These are phyloP conservation scores for Carassius carassius DNA, from an alignment of 2,113 vertebrate genomes.

Conservation along the genomic window DNA sequence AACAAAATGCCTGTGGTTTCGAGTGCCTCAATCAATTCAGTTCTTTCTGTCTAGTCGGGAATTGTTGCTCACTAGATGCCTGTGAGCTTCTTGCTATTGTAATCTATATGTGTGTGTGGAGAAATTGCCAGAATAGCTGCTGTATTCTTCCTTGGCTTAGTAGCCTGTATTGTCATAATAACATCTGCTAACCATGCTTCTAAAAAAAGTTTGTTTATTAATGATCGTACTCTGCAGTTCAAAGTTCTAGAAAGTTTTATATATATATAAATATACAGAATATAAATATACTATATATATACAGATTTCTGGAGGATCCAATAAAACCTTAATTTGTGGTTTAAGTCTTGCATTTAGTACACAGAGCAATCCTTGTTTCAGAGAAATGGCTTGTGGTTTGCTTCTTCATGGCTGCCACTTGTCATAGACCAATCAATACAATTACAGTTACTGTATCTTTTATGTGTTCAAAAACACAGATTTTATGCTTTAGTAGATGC, in stretches of 20 bases:
- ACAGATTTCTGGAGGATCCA: background rate
- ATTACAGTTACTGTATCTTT: background rate
- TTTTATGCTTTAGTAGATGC: background rate
- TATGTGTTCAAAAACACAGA: background rate
- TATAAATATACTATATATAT: too few species aligned
- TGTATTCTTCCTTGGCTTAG: background rate
- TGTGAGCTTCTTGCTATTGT: conserved; percentile 13
- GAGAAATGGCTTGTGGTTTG: background rate
- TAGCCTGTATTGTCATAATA: background rate
- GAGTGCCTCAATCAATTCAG: conserved; percentile 30
- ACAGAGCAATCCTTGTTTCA: background rate
- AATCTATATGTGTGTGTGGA: background rate
- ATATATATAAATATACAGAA: too few species aligned
- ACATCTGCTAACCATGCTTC: background rate
- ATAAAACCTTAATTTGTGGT: background rate
- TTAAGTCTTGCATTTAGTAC: background rate
- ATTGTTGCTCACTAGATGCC: conserved; percentile 21
- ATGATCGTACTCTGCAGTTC: background rate
- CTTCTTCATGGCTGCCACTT: background rate
- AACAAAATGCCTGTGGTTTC: conserved; percentile 34
- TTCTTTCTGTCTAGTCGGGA: background rate
- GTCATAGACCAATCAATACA: background rate
- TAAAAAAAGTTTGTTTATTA: background rate
- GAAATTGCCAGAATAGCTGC: background rate
- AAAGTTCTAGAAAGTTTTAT: background rate